Percentiles rank a stretch among this genome's conserved stretches.
Conservation (phyloP, 2,888 invertebrate genomes). For the Gibbula magus region DNA sequence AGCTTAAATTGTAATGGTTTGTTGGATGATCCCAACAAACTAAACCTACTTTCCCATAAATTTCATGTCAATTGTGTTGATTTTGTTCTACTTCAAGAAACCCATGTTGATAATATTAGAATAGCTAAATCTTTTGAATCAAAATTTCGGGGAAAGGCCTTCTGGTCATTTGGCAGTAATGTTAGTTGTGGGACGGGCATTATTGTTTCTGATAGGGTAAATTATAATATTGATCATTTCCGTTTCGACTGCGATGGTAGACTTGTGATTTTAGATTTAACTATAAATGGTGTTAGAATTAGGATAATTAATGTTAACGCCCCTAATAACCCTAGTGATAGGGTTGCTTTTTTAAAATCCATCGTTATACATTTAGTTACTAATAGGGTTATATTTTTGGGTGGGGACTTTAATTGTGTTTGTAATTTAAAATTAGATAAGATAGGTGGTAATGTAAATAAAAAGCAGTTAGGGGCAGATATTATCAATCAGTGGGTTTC, state of each 20-base stretch:
- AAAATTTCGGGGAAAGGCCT: not conserved
- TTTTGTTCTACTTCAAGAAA: not conserved
- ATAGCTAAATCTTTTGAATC: not conserved
- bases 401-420: not conserved
- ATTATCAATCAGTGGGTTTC: too few species aligned
- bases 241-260: not conserved
- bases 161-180: not conserved
- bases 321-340: not conserved
- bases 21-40: not conserved
- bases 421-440: not conserved
- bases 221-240: not conserved
- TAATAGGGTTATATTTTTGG: not conserved
- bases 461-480: not conserved
- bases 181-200: not conserved
- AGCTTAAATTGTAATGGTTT: not conserved
- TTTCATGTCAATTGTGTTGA: not conserved
- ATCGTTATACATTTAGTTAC: not conserved
- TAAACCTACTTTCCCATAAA: not conserved
- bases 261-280: not conserved
- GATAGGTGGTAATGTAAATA: not conserved
- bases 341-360: not conserved
- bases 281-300: not conserved
- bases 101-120: not conserved
- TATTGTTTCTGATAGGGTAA: not conserved
- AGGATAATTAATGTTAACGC: not conserved